Conservation (phyloP, 2,888 invertebrate genomes). For the Dicyrtoma fusca region DNA sequence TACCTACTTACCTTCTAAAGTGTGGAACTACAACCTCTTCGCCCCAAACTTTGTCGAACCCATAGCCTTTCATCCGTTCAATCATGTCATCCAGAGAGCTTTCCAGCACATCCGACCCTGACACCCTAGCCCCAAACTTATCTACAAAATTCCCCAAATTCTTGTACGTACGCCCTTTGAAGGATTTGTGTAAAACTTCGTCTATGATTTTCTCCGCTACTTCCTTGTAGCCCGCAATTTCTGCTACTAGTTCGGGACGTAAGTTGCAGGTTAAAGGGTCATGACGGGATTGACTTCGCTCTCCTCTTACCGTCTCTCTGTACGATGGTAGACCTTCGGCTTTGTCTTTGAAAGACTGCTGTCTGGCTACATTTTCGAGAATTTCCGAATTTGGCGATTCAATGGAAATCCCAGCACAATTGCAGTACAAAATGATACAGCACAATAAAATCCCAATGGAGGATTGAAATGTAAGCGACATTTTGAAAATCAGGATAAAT, state of each 20-base stretch:
- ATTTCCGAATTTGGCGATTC: background rate
- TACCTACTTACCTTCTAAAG: constrained; percentile 57
- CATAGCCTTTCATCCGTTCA: constrained; percentile 57
- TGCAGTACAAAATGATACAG: too few species aligned
- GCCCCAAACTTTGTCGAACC: constrained; percentile 60
- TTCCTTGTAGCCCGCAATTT: constrained; percentile 66
- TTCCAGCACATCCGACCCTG: constrained; percentile 60
- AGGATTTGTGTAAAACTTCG: constrained; percentile 63
- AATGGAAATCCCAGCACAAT: too few species aligned
- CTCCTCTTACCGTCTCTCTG: background rate
- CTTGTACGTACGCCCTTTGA: constrained; percentile 61
- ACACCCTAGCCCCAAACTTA: constrained; percentile 59
- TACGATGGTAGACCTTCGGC: background rate
- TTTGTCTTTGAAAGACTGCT: background rate
- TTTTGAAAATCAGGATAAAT: too few species aligned
- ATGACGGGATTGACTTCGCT: background rate
- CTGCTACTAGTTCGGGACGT: constrained; percentile 56
- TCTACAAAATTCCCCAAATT: constrained; percentile 58
- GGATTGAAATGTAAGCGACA: too few species aligned
- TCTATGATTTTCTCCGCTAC: constrained; percentile 64
- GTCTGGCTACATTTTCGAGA: background rate
- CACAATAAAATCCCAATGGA: too few species aligned
- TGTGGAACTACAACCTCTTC: constrained; percentile 59
- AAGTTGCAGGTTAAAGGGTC: constrained; percentile 8
- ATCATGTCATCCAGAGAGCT: constrained; percentile 60